phyloP scores from a whole-genome alignment of 2,888 invertebrate species.

The Stomorhina lunata region DNA sequence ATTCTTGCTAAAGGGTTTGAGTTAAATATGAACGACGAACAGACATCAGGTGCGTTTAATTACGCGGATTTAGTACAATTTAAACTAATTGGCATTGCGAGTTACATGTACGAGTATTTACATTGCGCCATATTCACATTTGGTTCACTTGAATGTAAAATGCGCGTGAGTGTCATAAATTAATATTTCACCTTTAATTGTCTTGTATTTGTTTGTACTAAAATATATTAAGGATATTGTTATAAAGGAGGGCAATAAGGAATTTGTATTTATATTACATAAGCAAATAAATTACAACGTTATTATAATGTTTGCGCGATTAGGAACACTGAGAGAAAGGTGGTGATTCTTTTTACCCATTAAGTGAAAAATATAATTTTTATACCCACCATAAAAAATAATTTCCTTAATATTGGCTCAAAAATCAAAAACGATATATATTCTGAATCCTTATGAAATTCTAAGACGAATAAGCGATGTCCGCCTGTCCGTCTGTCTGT shows the following conservation, averaged over 20 bases:
- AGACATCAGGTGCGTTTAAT: constrained; percentile 78
- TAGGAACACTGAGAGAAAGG: background rate
- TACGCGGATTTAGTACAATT: constrained; percentile 73
- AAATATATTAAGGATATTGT: constrained; percentile 1
- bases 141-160: background rate
- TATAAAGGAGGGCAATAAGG: background rate
- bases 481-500: too few relatives aligned
- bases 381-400: too few relatives aligned
- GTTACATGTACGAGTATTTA: constrained; percentile 6
- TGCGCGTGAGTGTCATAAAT: constrained; percentile 70
- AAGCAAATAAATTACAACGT: background rate
- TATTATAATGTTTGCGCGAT: background rate
- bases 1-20: background rate
- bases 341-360: too few relatives aligned
- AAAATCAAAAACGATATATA: too few relatives aligned
- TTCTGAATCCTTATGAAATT: too few relatives aligned
- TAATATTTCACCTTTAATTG: constrained; percentile 75
- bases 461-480: too few relatives aligned
- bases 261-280: constrained; percentile 7
- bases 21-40: background rate
- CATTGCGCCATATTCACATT: too few relatives aligned
- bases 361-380: too few relatives aligned
- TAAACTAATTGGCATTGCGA: constrained; percentile 72
- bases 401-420: too few relatives aligned
- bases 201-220: constrained; percentile 61